These are phyloP conservation scores for Calonectris borealis DNA, from an alignment of 2,113 vertebrate genomes.

Conservation along the genomic window DNA sequence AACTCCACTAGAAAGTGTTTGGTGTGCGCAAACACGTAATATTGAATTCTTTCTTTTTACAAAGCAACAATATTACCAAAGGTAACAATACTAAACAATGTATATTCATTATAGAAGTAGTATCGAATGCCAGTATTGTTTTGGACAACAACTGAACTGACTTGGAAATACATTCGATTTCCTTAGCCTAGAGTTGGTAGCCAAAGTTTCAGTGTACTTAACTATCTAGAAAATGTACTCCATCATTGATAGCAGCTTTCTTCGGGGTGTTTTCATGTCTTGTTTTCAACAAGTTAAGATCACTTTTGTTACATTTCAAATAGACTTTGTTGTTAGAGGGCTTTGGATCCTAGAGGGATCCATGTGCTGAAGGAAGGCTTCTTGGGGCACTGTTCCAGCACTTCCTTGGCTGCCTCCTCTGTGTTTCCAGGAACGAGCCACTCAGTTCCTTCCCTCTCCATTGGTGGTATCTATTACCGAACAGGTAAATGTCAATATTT, in stretches of 20 bases:
- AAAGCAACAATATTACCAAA: background rate
- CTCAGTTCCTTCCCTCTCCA: background rate
- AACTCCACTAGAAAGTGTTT: background rate
- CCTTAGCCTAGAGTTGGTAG: background rate
- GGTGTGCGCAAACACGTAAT: background rate
- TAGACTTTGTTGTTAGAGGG: background rate
- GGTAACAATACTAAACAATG: background rate
- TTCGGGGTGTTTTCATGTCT: background rate
- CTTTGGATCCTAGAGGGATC: background rate
- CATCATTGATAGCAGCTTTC: background rate
- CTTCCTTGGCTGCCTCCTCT: background rate
- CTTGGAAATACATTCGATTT: accelerated
- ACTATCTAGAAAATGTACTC: background rate
- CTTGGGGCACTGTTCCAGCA: background rate
- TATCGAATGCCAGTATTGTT: background rate
- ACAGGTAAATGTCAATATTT: background rate
- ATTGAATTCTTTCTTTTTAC: background rate
- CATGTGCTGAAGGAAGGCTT: background rate
- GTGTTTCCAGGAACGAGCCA: background rate
- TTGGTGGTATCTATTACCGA: background rate
- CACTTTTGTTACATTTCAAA: background rate
- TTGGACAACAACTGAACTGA: background rate
- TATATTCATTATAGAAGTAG: background rate
- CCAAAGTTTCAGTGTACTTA: background rate
- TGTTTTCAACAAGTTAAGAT: background rate